Evolutionary conservation across 2,888 invertebrate species (phyloP).

Genomic region (Nineta flava): DNA sequence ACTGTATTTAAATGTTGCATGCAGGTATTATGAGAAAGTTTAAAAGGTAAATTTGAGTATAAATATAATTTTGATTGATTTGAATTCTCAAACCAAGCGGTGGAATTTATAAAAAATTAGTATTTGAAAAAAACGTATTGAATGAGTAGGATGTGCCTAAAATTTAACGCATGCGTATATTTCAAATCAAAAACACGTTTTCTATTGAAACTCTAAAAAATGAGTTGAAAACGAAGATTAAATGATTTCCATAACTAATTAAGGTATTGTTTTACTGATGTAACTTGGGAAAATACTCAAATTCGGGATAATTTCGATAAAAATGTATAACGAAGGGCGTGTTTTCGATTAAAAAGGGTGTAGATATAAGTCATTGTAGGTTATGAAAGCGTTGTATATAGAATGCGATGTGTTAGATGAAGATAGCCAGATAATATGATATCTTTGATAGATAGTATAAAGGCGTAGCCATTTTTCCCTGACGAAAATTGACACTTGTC

Average conservation of each 20-base stretch:
- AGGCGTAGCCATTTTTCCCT: conserved; percentile 58
- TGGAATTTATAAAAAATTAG: no score
- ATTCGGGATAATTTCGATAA: background rate
- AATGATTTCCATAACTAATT: background rate
- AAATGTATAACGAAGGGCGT: background rate
- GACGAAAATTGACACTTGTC: conserved; percentile 57
- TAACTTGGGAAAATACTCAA: background rate
- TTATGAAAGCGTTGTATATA: background rate
- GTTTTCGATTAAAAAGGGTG: conserved; percentile 1
- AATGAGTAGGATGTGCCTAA: conserved; percentile 7
- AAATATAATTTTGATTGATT: no score
- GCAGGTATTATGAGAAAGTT: background rate
- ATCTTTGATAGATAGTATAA: conserved; percentile 16
- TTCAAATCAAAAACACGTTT: conserved; percentile 1
- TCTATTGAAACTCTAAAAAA: background rate
- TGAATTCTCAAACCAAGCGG: no score
- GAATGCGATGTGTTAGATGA: background rate
- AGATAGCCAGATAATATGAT: background rate
- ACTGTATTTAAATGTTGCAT: no score
- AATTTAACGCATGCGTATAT: conserved; percentile 3
- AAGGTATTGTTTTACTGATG: background rate
- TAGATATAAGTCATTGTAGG: background rate
- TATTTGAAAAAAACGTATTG: background rate
- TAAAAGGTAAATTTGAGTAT: no score
- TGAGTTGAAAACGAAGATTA: background rate